Evolutionary conservation across 2,113 vertebrate species (phyloP), one percentile per base, ranked within the genome.

Genomic region (Stercorarius parasiticus): DNA sequence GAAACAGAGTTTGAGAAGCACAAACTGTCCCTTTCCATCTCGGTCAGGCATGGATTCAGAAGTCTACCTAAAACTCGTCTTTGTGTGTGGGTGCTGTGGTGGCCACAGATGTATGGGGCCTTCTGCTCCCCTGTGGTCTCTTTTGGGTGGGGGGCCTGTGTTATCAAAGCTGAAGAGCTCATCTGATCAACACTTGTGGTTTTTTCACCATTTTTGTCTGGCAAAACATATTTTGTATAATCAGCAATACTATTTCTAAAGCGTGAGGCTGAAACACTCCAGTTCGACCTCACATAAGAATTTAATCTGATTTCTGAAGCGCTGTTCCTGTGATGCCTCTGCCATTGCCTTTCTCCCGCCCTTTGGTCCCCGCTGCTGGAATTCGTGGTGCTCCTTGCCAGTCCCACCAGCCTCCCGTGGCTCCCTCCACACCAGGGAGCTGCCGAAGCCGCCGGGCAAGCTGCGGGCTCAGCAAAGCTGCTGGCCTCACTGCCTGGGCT

Each of bases 391-490:
- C 69, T 90, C 30, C 50, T 30, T 30, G 15, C 61, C 55, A 32
- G 43, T 82, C 32, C 52, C 30, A 82, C 23, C 43, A 2, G 3
- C 43, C 30, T 64, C 25, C 72, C 2, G 0, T 1, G 0, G 26
- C n/a, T 52, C 36, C 47, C 64, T 67, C 80, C 30, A 7, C 0
- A 6, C 26, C 36, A 72, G 47, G 58, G 66, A 64, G 8, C 50
- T 58, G 71, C 71, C 1, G 6, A 40, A 67, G 53, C 17, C 2
- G 0, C 42, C 4, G 2, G 82, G 29, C 21, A n/a, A 74, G 61
- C 43, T 82, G 55, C 21, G 32, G 27, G 38, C 36, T 90, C 58
- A 59, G 36, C 6, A 1, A 50, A 69, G 58, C 40, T 50, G 45
- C 87, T 91, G 73, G n/a, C 67, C 65, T 55, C 55, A 32, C 45